phyloP scores from a whole-genome alignment of 30 jellyfish, hydroid and myxozoan genomes.

The Hydractinia echinata region DNA sequence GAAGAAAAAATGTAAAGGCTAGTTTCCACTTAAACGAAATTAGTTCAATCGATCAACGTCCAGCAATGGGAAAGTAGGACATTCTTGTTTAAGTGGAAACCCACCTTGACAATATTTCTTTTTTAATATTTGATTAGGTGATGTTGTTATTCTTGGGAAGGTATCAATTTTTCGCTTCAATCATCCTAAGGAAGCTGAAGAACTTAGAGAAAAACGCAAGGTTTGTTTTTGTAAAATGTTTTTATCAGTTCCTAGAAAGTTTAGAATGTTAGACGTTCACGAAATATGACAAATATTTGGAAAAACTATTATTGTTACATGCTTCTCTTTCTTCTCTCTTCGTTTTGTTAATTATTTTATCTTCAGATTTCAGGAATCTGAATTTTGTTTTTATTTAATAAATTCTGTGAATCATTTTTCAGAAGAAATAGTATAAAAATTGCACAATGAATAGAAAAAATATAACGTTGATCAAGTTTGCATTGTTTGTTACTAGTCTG shows the following conservation, averaged over 20 bases:
- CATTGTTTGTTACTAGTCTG: conserved; percentile 22
- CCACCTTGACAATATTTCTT: no score
- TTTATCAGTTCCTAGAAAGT: background rate
- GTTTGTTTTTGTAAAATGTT: conserved; percentile 25
- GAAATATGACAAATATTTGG: no score
- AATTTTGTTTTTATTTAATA: background rate
- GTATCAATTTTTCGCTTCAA: conserved; percentile 84
- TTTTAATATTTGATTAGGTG: conserved; percentile 45
- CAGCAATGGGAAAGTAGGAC: no score
- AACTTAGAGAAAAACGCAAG: conserved; percentile 88
- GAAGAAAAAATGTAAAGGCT: no score
- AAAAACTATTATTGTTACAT: background rate
- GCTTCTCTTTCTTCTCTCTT: background rate
- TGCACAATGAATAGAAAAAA: no score
- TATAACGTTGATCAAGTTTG: no score
- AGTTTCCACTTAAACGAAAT: no score
- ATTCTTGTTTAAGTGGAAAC: no score
- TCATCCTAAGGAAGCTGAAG: conserved; percentile 99
- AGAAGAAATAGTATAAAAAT: no score
- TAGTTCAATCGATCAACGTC: no score
- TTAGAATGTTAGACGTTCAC: background rate
- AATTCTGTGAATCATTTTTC: background rate
- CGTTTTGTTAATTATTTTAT: background rate
- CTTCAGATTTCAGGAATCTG: background rate
- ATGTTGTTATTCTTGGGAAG: conserved; percentile 89